A percentile compares a stretch with the other conserved stretches of the same genome.
Evolutionary conservation across 2,888 invertebrate species (phyloP).

Genomic region (Dioctria rufipes): DNA sequence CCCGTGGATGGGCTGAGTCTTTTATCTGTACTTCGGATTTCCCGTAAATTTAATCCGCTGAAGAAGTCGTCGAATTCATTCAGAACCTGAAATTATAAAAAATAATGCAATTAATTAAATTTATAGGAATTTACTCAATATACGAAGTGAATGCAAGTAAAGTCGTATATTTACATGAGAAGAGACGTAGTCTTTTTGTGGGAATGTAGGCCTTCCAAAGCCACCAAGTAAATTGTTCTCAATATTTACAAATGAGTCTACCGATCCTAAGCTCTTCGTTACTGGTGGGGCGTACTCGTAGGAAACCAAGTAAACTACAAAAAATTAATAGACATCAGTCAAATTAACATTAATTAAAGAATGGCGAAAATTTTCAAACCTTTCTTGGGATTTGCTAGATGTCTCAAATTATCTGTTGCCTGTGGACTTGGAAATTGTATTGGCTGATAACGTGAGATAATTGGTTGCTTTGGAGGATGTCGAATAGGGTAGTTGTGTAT

Average conservation of each 20-base stretch:
- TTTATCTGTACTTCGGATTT: constrained; percentile 57
- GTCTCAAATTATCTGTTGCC: constrained; percentile 61
- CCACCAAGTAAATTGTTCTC: constrained; percentile 29
- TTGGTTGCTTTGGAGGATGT: constrained; percentile 61
- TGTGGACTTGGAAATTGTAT: constrained; percentile 67
- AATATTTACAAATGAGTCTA: constrained; percentile 41
- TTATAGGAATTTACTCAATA: constrained; percentile 8
- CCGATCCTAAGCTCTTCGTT: not conserved
- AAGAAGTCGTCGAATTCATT: constrained; percentile 69
- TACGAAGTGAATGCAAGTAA: constrained; percentile 3
- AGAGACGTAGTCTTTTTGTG: constrained; percentile 57
- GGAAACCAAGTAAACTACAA: constrained; percentile 52
- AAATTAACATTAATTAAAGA: not conserved
- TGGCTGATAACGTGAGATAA: constrained; percentile 66
- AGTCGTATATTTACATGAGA: constrained; percentile 56
- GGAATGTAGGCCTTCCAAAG: constrained; percentile 20
- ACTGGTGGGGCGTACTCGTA: constrained; percentile 40
- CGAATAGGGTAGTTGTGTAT: constrained; percentile 65
- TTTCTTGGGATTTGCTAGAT: constrained; percentile 22
- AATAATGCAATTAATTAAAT: constrained; percentile 34
- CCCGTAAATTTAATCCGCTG: constrained; percentile 66
- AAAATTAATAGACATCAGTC: not conserved
- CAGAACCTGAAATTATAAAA: constrained; percentile 64
- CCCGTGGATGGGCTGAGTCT: constrained; percentile 7
- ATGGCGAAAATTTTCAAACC: not conserved